Percentiles rank a stretch among this genome's conserved stretches.
Evolutionary conservation across 2,113 vertebrate genomes (phyloP).

Genomic region (Scatophagus argus): DNA sequence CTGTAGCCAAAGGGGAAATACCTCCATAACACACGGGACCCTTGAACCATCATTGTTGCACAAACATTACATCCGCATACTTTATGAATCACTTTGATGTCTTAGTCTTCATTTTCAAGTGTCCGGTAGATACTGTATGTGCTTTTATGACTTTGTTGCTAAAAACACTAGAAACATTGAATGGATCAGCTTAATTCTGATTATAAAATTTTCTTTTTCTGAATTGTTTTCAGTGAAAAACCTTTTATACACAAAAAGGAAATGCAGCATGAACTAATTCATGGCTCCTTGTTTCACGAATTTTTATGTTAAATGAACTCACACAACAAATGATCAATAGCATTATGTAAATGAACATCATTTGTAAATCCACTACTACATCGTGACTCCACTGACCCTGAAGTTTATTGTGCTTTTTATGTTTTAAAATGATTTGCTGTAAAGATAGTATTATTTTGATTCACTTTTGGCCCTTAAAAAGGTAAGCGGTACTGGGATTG

Average conservation of each 20-base stretch:
- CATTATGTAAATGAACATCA: too few relatives aligned
- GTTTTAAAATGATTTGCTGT: constrained; percentile 1
- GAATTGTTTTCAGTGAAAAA: background rate
- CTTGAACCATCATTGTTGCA: constrained; percentile 32
- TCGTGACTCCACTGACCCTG: background rate
- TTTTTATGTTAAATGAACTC: background rate
- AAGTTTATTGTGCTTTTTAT: constrained; percentile 10
- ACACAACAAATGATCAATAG: background rate
- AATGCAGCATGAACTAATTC: background rate
- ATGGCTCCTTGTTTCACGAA: background rate
- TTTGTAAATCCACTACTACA: background rate
- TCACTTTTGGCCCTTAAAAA: constrained; percentile 38
- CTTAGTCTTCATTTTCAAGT: background rate
- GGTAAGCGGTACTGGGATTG: constrained; percentile 39
- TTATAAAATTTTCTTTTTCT: background rate
- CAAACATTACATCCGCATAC: constrained; percentile 28
- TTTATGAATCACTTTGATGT: constrained; percentile 39
- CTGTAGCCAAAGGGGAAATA: constrained; percentile 69
- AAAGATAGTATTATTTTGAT: constrained; percentile 46
- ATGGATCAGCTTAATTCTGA: background rate
- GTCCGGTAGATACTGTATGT: background rate
- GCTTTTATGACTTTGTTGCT: background rate
- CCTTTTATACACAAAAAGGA: background rate
- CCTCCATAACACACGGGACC: constrained; percentile 53
- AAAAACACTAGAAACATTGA: background rate